Evolutionary conservation across 92 coral and sea anemone species (phyloP), one percentile per base, ranked within the genome.

Genomic region (Scolanthus callimorphus): DNA sequence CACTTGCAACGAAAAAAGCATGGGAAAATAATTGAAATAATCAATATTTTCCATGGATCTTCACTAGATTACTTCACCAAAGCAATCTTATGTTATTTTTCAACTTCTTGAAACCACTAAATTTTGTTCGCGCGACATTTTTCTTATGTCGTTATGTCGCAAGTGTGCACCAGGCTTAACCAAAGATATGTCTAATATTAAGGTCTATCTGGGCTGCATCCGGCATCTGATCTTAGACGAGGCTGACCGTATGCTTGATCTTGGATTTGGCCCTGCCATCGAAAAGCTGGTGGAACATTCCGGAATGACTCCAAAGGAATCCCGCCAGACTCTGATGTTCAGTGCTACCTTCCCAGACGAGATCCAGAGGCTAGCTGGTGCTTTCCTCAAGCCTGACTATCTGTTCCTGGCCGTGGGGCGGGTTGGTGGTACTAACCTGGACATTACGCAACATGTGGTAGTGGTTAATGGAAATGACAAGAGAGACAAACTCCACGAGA

Each of bases 321-420:
- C 80, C 26, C 70, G 99, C 48, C 99, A 94, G 64, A 94, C 99
- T 9, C 78, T 94, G 20, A 81, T 94, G 99, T 81, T 80, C 51
- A 94, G 99, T 59, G 99, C 99, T 0, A 94, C 99, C 10, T 94
- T 94, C 79, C 99, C 99, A 13, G 92, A 88, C 39, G 90, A 85
- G 77, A 88, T 94, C 50, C 99, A 94, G 55, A 79, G 65, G 30
- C 75, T 94, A 28, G 99, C 99, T 45, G 94, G 86, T 11, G 90
- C 88, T 57, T 94, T 88, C 53, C 60, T 94, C 52, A 94, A 81
- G 64, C 77, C 66, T 0, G 83, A 84, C 25, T 91, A 88, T 48
- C 75, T 91, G 11, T 91, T 88, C 67, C 65, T 89, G 15, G 96
- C 90, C 3, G 97, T 91, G 12, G 97, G 97, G 8, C 83, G 89